These are phyloP conservation scores for Conchocele bisecta DNA, from an alignment of 2,888 invertebrate species.

Conservation along the genomic window DNA sequence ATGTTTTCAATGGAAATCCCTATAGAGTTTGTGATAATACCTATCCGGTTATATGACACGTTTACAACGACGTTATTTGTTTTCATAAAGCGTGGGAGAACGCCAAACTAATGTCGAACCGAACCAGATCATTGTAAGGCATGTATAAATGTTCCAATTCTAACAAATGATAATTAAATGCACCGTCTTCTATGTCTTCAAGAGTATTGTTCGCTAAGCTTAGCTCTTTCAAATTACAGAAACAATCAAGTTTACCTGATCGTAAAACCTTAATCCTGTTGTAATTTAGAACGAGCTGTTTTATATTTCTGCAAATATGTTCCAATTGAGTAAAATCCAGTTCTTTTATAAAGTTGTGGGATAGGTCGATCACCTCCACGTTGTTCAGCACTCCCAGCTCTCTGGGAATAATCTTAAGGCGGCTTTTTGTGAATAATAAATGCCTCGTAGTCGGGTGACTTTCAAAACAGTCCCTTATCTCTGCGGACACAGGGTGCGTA, in stretches of 20 bases:
- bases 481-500: too few relatives aligned
- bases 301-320: constrained; percentile 14
- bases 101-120: constrained; percentile 23
- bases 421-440: constrained; percentile 21
- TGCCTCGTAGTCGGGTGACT: too few relatives aligned
- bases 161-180: constrained; percentile 28
- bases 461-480: too few relatives aligned
- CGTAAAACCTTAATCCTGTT: constrained; percentile 24
- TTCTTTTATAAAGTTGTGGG: constrained; percentile 17
- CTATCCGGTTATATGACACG: constrained; percentile 29
- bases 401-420: constrained; percentile 10
- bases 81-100: background rate
- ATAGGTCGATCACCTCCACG: constrained; percentile 19
- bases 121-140: constrained; percentile 24
- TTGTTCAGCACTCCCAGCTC: constrained; percentile 9
- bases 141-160: constrained; percentile 6
- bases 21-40: constrained; percentile 22
- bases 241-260: constrained; percentile 30
- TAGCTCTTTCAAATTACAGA: constrained; percentile 12
- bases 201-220: constrained; percentile 25
- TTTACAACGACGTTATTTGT: constrained; percentile 2
- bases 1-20: constrained; percentile 17
- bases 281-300: constrained; percentile 11
- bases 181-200: constrained; percentile 23
- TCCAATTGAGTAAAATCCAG: background rate